A percentile compares a stretch with the other conserved stretches of the same genome.
phyloP scores from a whole-genome alignment of 2,888 invertebrate genomes.

The Balanococcus diminutus region DNA sequence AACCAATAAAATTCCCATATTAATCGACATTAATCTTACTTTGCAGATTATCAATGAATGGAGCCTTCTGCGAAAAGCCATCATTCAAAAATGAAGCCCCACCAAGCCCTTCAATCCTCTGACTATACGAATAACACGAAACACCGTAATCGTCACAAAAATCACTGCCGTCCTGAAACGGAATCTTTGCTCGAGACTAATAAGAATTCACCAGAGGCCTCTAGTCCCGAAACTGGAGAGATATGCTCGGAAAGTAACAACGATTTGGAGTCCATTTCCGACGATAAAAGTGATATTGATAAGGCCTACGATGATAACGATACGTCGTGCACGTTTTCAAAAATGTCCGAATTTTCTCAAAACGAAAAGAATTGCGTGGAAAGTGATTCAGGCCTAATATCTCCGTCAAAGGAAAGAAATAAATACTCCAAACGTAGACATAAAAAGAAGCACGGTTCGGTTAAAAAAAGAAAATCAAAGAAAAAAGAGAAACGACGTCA shows the following conservation, averaged over 20 bases:
- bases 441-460: conserved; percentile 30
- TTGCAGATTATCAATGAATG: not conserved
- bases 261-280: not conserved
- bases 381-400: not conserved
- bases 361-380: not conserved
- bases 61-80: not conserved
- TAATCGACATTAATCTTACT: not conserved
- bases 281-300: not conserved
- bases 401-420: not conserved
- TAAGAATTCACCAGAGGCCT: not conserved
- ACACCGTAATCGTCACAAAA: not conserved
- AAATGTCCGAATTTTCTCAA: not conserved
- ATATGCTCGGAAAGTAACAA: conserved; percentile 73
- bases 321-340: not conserved
- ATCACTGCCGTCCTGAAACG: not conserved
- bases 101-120: not conserved
- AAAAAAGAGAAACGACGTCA: not conserved
- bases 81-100: not conserved
- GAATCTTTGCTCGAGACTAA: not conserved
- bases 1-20: not conserved
- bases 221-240: conserved; percentile 86
- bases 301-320: not conserved
- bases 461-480: conserved; percentile 42
- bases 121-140: not conserved
- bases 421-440: conserved; percentile 44